A percentile compares a stretch with the other conserved stretches of the same genome.
Evolutionary conservation across 2,888 invertebrate species (phyloP).

Genomic region (Plebejus argus): DNA sequence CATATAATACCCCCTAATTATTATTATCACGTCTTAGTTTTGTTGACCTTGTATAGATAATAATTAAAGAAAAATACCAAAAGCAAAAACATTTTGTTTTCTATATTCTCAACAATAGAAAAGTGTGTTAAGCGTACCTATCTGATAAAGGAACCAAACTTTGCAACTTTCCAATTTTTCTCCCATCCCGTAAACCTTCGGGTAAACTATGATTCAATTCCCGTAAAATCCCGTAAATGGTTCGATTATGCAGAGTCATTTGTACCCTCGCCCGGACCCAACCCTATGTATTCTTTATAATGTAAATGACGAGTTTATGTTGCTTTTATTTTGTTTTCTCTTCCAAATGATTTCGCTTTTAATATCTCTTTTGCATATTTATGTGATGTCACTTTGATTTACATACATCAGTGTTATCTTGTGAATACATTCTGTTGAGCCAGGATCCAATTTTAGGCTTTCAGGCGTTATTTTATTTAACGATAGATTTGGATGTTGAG

Average conservation of each 20-base stretch:
- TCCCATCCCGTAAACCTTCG: background rate
- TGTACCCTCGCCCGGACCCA: slow-evolving; percentile 27
- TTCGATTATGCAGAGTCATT: slow-evolving; percentile 34
- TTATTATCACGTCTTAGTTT: too few relatives aligned
- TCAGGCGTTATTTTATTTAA: too few relatives aligned
- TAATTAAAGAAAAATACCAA: background rate
- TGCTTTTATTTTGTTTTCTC: slow-evolving; percentile 14
- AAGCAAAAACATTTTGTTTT: background rate
- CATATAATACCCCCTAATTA: too few relatives aligned
- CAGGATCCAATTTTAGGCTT: background rate
- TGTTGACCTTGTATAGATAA: too few relatives aligned
- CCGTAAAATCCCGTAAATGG: slow-evolving; percentile 26
- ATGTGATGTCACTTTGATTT: slow-evolving; percentile 15
- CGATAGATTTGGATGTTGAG: too few relatives aligned
- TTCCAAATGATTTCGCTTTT: slow-evolving; percentile 11
- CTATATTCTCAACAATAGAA: background rate
- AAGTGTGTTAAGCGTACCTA: background rate
- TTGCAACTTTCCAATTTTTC: background rate
- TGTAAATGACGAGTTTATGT: slow-evolving; percentile 23
- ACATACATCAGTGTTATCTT: background rate
- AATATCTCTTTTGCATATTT: slow-evolving; percentile 19
- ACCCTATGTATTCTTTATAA: slow-evolving; percentile 31
- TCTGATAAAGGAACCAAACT: background rate
- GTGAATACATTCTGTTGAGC: background rate
- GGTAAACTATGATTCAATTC: slow-evolving; percentile 29